These are phyloP conservation scores for Podocnemis expansa DNA, from an alignment of 2,113 vertebrate genomes.

Conservation along the genomic window DNA sequence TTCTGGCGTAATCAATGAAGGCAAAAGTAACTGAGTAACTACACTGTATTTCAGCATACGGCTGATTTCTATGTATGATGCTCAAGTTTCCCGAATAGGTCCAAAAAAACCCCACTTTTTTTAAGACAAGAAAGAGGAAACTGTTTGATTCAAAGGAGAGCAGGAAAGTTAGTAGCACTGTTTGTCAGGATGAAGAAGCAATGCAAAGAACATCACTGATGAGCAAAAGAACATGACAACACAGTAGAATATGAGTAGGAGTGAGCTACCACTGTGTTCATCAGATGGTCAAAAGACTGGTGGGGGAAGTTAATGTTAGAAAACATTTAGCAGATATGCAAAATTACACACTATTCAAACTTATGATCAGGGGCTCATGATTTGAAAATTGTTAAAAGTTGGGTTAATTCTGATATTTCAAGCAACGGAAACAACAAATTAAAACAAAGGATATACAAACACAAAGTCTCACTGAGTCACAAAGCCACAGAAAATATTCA, in stretches of 20 bases:
- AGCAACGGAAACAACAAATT: neutral
- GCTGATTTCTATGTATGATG: neutral
- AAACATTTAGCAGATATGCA: neutral
- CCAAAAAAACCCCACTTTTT: neutral
- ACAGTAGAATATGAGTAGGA: neutral
- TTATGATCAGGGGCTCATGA: neutral
- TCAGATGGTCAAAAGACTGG: neutral
- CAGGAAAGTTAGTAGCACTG: neutral
- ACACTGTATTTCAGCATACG: neutral
- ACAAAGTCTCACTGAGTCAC: neutral
- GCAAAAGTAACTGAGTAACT: neutral
- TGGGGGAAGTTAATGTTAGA: neutral
- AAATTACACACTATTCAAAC: neutral
- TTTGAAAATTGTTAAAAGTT: neutral
- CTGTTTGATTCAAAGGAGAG: neutral
- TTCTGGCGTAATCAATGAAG: neutral
- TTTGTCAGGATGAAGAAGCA: neutral
- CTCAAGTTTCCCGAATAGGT: neutral
- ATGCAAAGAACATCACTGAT: neutral
- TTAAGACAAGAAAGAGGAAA: neutral
- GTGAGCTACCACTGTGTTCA: neutral
- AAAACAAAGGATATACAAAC: neutral
- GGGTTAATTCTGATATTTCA: neutral
- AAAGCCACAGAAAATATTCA: neutral
- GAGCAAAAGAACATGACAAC: neutral